A percentile compares a stretch with the other conserved stretches of the same genome.
These are phyloP conservation scores for Threskiornis aethiopicus DNA, from an alignment of 2,797 vertebrate species.

Conservation along the genomic window DNA sequence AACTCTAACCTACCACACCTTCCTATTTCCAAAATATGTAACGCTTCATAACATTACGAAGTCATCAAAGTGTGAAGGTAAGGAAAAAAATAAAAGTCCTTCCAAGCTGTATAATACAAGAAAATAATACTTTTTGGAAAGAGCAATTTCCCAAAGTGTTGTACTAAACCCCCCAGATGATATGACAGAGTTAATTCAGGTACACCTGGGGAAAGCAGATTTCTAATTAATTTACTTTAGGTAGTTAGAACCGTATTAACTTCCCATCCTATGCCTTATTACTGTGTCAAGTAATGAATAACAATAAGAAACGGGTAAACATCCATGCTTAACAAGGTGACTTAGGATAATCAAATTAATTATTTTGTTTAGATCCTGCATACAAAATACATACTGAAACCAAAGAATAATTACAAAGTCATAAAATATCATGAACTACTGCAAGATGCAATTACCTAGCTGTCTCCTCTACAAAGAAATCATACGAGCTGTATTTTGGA, in stretches of 20 bases:
- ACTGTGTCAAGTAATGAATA: not conserved
- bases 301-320: not conserved
- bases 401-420: not conserved
- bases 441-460: not conserved
- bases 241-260: not conserved
- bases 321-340: not conserved
- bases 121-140: not conserved
- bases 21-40: not conserved
- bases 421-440: not conserved
- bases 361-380: not conserved
- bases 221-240: not conserved
- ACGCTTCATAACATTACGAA: not conserved
- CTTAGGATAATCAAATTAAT: not conserved
- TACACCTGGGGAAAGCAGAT: not conserved
- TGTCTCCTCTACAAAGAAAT: not conserved
- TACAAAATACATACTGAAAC: not conserved
- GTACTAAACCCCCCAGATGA: not conserved
- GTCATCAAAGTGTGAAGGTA: not conserved
- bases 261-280: not conserved
- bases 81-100: not conserved
- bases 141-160: not conserved
- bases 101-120: not conserved
- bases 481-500: not conserved
- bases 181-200: not conserved
- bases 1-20: not conserved